Percentiles rank a stretch among this genome's conserved stretches.
Conservation (phyloP, 2,797 vertebrate genomes). For the Loris lydekkerianus region DNA sequence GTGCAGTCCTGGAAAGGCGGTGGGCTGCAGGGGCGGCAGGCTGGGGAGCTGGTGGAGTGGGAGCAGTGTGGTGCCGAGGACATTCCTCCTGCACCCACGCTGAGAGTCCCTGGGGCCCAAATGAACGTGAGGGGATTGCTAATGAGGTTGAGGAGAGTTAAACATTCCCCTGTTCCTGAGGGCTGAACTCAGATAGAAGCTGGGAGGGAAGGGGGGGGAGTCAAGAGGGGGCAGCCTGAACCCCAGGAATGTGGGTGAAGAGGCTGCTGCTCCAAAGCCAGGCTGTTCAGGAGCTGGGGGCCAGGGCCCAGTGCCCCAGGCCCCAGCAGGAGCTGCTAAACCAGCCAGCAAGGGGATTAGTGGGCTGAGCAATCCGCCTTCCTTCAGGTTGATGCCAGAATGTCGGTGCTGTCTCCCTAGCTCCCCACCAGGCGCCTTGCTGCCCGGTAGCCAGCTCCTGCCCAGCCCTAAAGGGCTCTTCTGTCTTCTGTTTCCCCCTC, state of each 20-base stretch:
- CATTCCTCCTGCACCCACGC: conserved; percentile 75
- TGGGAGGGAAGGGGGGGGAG: neutral
- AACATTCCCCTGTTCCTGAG: conserved; percentile 80
- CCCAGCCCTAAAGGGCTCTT: neutral
- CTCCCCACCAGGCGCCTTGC: neutral
- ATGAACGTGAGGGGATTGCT: conserved; percentile 82
- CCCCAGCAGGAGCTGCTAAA: conserved; percentile 74
- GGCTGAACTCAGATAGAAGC: conserved; percentile 1
- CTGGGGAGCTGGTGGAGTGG: neutral
- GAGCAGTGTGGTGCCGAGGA: neutral
- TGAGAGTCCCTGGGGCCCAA: neutral
- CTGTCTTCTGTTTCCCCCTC: neutral
- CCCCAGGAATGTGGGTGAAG: conserved; percentile 74
- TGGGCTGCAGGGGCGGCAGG: neutral
- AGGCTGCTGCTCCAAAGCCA: neutral
- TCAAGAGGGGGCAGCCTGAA: conserved; percentile 31
- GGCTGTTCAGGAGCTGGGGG: conserved; percentile 52
- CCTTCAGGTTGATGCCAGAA: conserved; percentile 56
- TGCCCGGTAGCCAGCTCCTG: conserved; percentile 40
- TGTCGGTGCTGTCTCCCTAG: conserved; percentile 23
- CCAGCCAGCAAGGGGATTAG: conserved; percentile 77
- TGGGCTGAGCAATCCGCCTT: conserved; percentile 34
- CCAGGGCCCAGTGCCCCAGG: neutral
- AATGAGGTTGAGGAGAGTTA: conserved; percentile 82
- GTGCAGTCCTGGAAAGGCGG: neutral